Evolutionary conservation across 2,888 invertebrate species (phyloP), one percentile per base, ranked within the genome.

Genomic region (Ennomos quercinarius): DNA sequence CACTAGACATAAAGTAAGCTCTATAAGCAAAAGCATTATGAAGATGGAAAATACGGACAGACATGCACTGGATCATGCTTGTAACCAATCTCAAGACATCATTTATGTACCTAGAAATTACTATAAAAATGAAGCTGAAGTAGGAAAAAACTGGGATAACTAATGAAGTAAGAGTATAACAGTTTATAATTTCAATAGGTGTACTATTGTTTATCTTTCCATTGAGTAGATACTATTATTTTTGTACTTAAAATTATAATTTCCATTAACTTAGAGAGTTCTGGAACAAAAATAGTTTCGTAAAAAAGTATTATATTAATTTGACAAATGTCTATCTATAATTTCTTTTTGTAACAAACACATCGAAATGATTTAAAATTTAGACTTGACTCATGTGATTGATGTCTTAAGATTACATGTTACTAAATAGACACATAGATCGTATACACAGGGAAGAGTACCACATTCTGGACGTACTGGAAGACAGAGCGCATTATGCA

Each of bases 391-490:
- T 27, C 0, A 27, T 27, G 6, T 27, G 27, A 27, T 27, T 60
- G 56, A 61, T 54, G 54, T 59, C 60, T 61, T 43, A 43, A 51
- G 51, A 47, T 46, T 27, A 40, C 8, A 49, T 11, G 27, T 37
- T 47, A 47, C 17, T 39, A 50, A 27, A 52, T 35, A 48, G 38
- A 56, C 52, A 60, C 49, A 67, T 53, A 58, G 45, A 63, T 45
- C 67, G 69, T 67, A 72, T 62, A 81, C 73, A 77, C 70, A 83
- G 70, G 74, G 70, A 73, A 84, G 78, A 81, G 88, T 90, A 91
- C 91, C 92, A 91, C 89, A 80, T 88, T 91, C 90, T 84, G 88
- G 92, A 86, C 83, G 87, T 91, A 91, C 90, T 91, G 89, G 82
- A 82, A 82, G 78, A 80, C 73, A 83, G 81, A 82, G 87, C 83